phyloP scores from a whole-genome alignment of 1,140 invertebrate genomes.

The Hesperophylax magnus region DNA sequence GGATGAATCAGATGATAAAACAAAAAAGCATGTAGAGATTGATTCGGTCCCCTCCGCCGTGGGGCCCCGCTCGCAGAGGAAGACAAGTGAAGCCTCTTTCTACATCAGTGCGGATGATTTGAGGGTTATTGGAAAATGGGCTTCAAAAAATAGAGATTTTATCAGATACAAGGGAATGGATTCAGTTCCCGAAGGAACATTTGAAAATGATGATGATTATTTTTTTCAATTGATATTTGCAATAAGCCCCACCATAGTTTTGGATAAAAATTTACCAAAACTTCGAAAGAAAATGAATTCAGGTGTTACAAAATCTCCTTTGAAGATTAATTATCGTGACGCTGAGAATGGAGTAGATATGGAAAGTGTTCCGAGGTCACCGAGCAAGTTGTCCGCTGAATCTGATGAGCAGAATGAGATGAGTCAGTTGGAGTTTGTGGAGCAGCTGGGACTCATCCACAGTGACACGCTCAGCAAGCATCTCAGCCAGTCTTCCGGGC shows the following conservation, averaged over 20 bases:
- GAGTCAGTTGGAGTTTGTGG: slow-evolving; percentile 40
- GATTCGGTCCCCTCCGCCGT: background rate
- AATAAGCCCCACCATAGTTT: slow-evolving; percentile 27
- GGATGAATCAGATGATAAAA: background rate
- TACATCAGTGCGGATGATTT: slow-evolving; percentile 15
- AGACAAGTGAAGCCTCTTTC: background rate
- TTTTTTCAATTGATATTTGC: slow-evolving; percentile 24
- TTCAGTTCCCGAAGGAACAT: slow-evolving; percentile 29
- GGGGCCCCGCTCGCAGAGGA: background rate
- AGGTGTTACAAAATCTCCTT: background rate
- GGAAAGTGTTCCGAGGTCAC: background rate
- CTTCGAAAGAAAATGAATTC: background rate
- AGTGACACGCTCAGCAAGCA: background rate
- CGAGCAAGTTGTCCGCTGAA: background rate
- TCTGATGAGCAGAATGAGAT: background rate
- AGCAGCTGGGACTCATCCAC: slow-evolving; percentile 33
- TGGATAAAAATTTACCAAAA: slow-evolving; percentile 1
- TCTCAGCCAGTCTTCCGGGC: background rate
- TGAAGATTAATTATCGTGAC: background rate
- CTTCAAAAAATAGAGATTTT: slow-evolving; percentile 25
- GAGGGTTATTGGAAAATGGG: slow-evolving; percentile 36
- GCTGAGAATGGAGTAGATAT: background rate
- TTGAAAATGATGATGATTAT: slow-evolving; percentile 41
- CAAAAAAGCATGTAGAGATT: too few species aligned
- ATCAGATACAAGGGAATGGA: slow-evolving; percentile 36